phyloP scores from a whole-genome alignment of 2,888 invertebrate species.

The Cataglyphis livida region DNA sequence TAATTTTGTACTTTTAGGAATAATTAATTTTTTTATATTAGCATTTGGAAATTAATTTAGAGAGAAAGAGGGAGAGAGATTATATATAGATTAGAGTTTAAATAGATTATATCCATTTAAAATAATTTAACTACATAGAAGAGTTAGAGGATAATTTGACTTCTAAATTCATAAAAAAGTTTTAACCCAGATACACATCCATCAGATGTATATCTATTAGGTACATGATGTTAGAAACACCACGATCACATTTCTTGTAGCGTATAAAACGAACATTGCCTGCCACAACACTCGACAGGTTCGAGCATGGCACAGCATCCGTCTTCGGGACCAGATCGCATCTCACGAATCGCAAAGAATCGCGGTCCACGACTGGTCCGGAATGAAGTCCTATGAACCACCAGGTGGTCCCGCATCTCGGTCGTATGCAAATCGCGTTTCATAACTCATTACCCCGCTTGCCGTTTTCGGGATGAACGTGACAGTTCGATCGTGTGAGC shows the following conservation, averaged over 20 bases:
- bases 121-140: neutral
- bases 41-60: neutral
- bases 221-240: neutral
- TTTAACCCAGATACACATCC: conserved; percentile 7
- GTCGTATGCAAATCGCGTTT: conserved; percentile 81
- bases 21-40: too few species aligned
- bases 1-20: neutral
- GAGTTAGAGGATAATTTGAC: neutral
- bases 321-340: conserved; percentile 59
- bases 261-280: neutral
- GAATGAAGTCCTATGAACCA: conserved; percentile 46
- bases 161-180: neutral
- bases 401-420: conserved; percentile 64
- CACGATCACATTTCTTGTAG: conserved; percentile 3
- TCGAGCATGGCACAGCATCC: conserved; percentile 53
- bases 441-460: conserved; percentile 78
- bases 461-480: conserved; percentile 60
- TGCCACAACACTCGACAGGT: conserved; percentile 26
- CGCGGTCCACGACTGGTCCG: conserved; percentile 63
- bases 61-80: neutral
- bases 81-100: neutral
- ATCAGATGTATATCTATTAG: conserved; percentile 1
- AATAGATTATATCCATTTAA: neutral
- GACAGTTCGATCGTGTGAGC: conserved; percentile 57
- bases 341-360: conserved; percentile 65